Evolutionary conservation across 2,113 vertebrate genomes (phyloP), one percentile per base, ranked within the genome.

Genomic region (Microcebus jonahi): DNA sequence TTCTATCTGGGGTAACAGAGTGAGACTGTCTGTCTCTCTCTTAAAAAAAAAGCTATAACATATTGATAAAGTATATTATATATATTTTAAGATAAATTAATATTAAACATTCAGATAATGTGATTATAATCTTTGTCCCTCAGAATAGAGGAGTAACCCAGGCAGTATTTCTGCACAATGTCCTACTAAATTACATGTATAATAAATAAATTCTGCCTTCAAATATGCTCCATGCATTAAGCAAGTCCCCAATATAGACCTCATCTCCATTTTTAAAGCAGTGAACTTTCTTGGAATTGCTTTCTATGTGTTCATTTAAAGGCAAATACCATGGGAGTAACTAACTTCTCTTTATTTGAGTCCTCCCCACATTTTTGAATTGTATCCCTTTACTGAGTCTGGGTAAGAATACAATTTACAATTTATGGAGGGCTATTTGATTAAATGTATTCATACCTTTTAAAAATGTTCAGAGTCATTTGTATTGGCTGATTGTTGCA

Each of bases 41-140:
- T 55, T 55, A 7, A 57, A 57, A 57, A 95, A 94, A 95, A 88
- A 87, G 13, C 42, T 5, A 75, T 81, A 87, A 61, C 18, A 76
- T 29, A 50, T 25, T 76, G 70, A 68, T 80, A 63, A 76, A 89
- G 29, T 39, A 84, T 80, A 39, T 70, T 55, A 83, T 86, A 59
- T 75, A 25, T 77, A 55, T 91, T 83, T 90, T 87, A 88, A 89
- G 42, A 86, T 23, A 73, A 95, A 88, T 70, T 94, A 85, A 89
- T 93, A 73, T 50, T 71, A 96, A 89, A 57, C 4, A 57, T 89
- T 91, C 8, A 34, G 17, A 75, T 82, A 93, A 86, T 63, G 1
- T 82, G 36, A 91, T 89, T 55, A 82, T 59, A 50, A 79, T 65
- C 18, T 42, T 81, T 83, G 27, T 25, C 39, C 36, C 20, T 84